Conservation (phyloP, 2,888 invertebrate genomes). For the Epistrophella euchroma region DNA sequence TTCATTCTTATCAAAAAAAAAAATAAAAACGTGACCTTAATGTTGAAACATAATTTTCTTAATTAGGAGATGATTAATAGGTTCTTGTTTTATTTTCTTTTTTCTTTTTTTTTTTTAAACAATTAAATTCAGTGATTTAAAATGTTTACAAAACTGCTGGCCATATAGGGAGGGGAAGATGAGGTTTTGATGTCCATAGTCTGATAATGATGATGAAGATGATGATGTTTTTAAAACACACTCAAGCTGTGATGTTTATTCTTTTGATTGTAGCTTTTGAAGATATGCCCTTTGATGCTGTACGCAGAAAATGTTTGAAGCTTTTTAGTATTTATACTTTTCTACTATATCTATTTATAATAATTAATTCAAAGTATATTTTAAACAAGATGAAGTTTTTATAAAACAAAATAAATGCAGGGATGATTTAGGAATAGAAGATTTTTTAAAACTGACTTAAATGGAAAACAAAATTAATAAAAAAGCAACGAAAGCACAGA, state of each 20-base stretch:
- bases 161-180: background rate
- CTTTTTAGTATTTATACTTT: too few species aligned
- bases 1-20: background rate
- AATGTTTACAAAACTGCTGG: constrained; percentile 26
- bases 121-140: constrained; percentile 42
- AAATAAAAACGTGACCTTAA: constrained; percentile 34
- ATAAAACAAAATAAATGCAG: too few species aligned
- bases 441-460: too few species aligned
- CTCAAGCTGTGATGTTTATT: constrained; percentile 43
- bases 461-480: too few species aligned
- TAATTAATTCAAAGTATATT: too few species aligned
- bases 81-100: constrained; percentile 34
- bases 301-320: too few species aligned
- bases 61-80: constrained; percentile 1
- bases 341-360: too few species aligned
- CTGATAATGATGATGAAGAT: constrained; percentile 1
- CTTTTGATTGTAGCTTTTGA: constrained; percentile 44
- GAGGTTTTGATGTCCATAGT: background rate
- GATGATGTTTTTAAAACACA: constrained; percentile 46
- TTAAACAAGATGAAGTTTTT: too few species aligned
- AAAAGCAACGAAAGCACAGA: too few species aligned
- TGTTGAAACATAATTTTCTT: constrained; percentile 22
- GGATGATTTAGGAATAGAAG: too few species aligned
- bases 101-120: constrained; percentile 13
- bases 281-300: constrained; percentile 40